A percentile compares a stretch with the other conserved stretches of the same genome.
phyloP scores from a whole-genome alignment of 35 echinoderm and acorn worm species.

The Apostichopus californicus region DNA sequence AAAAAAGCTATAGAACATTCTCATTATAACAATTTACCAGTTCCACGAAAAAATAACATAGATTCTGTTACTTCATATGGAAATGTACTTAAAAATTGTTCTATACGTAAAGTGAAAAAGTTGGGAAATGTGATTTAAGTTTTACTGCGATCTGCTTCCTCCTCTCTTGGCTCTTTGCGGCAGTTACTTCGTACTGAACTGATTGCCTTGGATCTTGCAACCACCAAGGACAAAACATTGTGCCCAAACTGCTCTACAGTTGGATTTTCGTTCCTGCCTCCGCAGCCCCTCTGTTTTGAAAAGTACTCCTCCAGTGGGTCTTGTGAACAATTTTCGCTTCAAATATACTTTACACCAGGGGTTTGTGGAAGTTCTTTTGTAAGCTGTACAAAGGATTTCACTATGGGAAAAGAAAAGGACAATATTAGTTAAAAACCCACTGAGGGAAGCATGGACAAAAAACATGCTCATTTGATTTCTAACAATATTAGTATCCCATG shows the following conservation, averaged over 20 bases:
- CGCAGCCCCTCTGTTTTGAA: slow-evolving; percentile 34
- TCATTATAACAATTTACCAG: too few species aligned
- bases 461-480: neutral
- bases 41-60: too few species aligned
- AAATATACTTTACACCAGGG: slow-evolving; percentile 61
- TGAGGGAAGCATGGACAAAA: neutral
- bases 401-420: slow-evolving; percentile 45
- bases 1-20: too few species aligned
- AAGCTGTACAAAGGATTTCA: slow-evolving; percentile 54
- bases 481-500: neutral
- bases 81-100: too few species aligned
- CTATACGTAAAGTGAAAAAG: too few species aligned
- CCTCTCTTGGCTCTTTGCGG: too few species aligned
- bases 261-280: slow-evolving; percentile 11
- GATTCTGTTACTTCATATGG: too few species aligned
- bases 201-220: too few species aligned
- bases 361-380: slow-evolving; percentile 18
- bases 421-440: neutral
- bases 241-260: slow-evolving; percentile 31
- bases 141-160: too few species aligned
- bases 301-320: slow-evolving; percentile 85
- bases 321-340: slow-evolving; percentile 69
- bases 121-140: too few species aligned
- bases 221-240: too few species aligned
- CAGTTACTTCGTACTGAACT: too few species aligned